Percentiles rank a stretch among this genome's conserved stretches.
phyloP scores from a whole-genome alignment of 2,113 vertebrate species.

The Mixornis gularis region DNA sequence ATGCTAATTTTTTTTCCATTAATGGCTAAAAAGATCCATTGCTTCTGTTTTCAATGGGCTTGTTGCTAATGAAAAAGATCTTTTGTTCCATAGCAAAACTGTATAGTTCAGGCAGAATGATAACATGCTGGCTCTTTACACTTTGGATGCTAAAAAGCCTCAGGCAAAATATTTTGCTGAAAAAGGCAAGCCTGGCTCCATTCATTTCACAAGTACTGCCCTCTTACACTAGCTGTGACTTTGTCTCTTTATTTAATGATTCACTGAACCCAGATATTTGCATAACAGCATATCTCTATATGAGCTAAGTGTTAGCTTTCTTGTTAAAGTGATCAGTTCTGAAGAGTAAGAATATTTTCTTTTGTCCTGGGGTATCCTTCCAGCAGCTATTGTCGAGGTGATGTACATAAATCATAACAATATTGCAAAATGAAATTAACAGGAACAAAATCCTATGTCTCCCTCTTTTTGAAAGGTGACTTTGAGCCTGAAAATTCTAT shows the following conservation, averaged over 20 bases:
- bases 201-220: conserved; percentile 11
- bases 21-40: conserved; percentile 19
- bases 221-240: conserved; percentile 19
- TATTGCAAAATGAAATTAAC: conserved; percentile 32
- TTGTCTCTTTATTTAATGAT: conserved; percentile 29
- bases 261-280: neutral
- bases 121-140: neutral
- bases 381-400: neutral
- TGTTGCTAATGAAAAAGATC: conserved; percentile 6
- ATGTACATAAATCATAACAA: conserved; percentile 26
- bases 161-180: conserved; percentile 41
- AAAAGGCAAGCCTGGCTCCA: conserved; percentile 8
- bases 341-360: neutral
- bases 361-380: neutral
- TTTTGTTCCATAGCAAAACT: conserved; percentile 38
- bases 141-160: neutral
- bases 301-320: neutral
- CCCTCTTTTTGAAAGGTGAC: conserved; percentile 61
- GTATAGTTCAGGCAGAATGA: conserved; percentile 17
- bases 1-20: conserved; percentile 22
- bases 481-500: conserved; percentile 61
- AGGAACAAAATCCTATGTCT: neutral
- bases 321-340: neutral
- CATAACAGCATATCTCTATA: neutral
- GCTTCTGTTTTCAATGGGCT: neutral